These are phyloP conservation scores for Eupithecia subfuscata DNA, from an alignment of 2,888 invertebrate species.

Conservation along the genomic window DNA sequence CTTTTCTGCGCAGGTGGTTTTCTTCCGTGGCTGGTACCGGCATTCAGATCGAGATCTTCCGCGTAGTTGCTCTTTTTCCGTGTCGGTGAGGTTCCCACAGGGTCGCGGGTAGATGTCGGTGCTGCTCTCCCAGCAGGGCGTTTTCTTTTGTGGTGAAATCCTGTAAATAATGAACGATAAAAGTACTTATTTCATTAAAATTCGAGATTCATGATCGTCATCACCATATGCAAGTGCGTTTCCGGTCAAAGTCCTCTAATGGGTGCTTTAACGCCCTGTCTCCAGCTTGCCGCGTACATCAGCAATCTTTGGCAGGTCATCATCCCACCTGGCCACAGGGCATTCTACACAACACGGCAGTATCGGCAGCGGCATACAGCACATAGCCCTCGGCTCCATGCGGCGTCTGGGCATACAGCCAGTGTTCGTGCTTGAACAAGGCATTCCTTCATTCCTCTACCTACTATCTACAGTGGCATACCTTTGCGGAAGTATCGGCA, in stretches of 20 bases:
- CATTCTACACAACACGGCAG: slow-evolving; percentile 68
- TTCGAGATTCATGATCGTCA: no score
- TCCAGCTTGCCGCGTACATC: no score
- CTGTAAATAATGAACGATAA: slow-evolving; percentile 60
- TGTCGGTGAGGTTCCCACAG: slow-evolving; percentile 92
- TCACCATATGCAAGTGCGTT: no score
- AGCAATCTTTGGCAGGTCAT: no score
- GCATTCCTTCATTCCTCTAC: slow-evolving; percentile 84
- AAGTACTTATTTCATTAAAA: not conserved
- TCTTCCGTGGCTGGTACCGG: slow-evolving; percentile 81
- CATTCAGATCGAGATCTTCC: slow-evolving; percentile 88
- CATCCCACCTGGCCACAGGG: no score
- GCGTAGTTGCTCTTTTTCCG: slow-evolving; percentile 87
- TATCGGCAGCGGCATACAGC: slow-evolving; percentile 91
- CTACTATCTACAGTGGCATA: slow-evolving; percentile 34
- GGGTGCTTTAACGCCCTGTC: no score
- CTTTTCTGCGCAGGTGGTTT: slow-evolving; percentile 85
- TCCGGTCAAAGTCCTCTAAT: no score
- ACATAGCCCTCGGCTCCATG: slow-evolving; percentile 94
- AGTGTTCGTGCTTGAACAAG: slow-evolving; percentile 92
- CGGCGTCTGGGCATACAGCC: slow-evolving; percentile 93
- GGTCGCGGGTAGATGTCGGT: slow-evolving; percentile 92
- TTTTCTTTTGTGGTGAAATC: slow-evolving; percentile 82
- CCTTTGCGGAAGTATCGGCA: slow-evolving; percentile 88
- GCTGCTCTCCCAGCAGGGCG: slow-evolving; percentile 92